Evolutionary conservation across 1,140 invertebrate genomes (phyloP).

Genomic region (Akabosia matsudoensis): DNA sequence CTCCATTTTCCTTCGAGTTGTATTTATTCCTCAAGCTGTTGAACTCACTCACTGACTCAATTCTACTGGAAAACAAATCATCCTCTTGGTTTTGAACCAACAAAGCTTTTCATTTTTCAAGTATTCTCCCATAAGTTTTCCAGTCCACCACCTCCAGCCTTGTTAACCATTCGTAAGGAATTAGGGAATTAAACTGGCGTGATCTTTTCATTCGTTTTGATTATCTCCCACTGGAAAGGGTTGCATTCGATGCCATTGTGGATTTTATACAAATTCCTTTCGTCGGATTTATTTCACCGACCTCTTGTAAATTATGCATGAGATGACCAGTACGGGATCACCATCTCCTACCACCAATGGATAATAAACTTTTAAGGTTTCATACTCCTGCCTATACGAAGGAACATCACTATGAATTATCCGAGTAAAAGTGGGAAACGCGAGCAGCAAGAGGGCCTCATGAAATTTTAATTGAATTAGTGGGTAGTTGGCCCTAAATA

Average conservation of each 20-base stretch:
- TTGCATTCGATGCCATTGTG: background rate
- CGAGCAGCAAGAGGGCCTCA: slow-evolving; percentile 32
- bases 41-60: slow-evolving; percentile 7
- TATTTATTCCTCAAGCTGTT: background rate
- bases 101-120: background rate
- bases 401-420: background rate
- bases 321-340: background rate
- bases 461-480: slow-evolving; percentile 47
- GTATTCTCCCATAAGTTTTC: slow-evolving; percentile 15
- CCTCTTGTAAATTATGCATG: background rate
- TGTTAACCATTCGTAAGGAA: slow-evolving; percentile 7
- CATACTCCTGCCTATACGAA: background rate
- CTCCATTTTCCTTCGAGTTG: background rate
- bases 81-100: background rate
- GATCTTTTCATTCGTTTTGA: slow-evolving; percentile 3
- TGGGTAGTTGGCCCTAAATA: slow-evolving; percentile 9
- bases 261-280: background rate
- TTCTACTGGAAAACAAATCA: slow-evolving; percentile 10
- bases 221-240: background rate
- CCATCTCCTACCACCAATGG: background rate
- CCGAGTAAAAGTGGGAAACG: background rate
- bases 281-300: slow-evolving; percentile 17
- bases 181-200: slow-evolving; percentile 8
- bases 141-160: slow-evolving; percentile 8
- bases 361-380: background rate